Conservation (phyloP, 2,888 invertebrate genomes). For the Altica lythri region DNA sequence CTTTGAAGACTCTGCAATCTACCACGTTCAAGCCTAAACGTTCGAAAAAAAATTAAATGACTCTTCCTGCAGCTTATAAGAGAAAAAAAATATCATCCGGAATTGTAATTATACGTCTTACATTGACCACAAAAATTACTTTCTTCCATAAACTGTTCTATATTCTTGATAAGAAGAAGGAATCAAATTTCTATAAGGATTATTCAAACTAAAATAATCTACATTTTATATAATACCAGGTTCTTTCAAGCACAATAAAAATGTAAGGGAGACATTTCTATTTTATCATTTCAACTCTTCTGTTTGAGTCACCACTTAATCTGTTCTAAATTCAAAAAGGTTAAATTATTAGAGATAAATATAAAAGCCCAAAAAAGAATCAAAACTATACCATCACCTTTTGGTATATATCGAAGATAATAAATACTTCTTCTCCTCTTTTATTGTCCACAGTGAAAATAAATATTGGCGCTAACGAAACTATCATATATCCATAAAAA, state of each 20-base stretch:
- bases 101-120: no score
- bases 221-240: slow-evolving; percentile 76
- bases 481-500: slow-evolving; percentile 80
- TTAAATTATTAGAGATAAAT: slow-evolving; percentile 83
- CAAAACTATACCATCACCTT: slow-evolving; percentile 88
- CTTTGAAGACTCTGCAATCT: no score
- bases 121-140: no score
- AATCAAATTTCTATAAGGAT: slow-evolving; percentile 50
- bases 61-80: no score
- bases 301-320: slow-evolving; percentile 93
- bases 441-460: slow-evolving; percentile 74
- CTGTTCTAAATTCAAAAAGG: slow-evolving; percentile 84
- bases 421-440: slow-evolving; percentile 77
- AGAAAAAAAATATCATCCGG: no score
- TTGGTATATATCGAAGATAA: slow-evolving; percentile 84
- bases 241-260: slow-evolving; percentile 83
- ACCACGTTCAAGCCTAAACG: no score
- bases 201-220: slow-evolving; percentile 64
- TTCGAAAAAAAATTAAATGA: no score
- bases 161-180: no score
- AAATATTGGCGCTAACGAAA: slow-evolving; percentile 68
- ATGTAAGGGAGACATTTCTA: slow-evolving; percentile 90
- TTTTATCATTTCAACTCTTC: slow-evolving; percentile 72
- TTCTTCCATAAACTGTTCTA: no score
- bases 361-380: slow-evolving; percentile 89